Evolutionary conservation across 92 coral and sea anemone genomes (phyloP).

Genomic region (Blastomussa wellsi): DNA sequence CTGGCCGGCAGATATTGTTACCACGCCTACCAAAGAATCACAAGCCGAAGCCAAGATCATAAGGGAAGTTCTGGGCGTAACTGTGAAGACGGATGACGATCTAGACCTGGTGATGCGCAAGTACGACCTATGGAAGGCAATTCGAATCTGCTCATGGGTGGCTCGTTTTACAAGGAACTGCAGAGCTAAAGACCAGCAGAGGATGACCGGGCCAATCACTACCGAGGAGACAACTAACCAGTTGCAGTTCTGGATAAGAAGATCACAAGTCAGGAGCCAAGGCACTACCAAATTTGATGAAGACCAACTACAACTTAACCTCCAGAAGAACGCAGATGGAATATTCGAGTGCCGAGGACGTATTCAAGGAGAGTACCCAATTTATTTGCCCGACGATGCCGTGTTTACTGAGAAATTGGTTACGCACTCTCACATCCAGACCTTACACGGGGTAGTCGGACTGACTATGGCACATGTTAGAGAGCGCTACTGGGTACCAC

Average conservation of each 20-base stretch:
- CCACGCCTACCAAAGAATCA: too few relatives aligned
- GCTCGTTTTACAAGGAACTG: slow-evolving; percentile 24
- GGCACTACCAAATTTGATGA: too few relatives aligned
- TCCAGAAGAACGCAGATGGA: too few relatives aligned
- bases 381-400: too few relatives aligned
- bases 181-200: slow-evolving; percentile 21
- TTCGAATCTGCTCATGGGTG: slow-evolving; percentile 28
- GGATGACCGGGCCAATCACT: slow-evolving; percentile 34
- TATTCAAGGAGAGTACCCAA: too few relatives aligned
- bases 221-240: slow-evolving; percentile 41
- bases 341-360: too few relatives aligned
- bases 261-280: slow-evolving; percentile 25
- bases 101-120: slow-evolving; percentile 47
- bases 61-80: too few relatives aligned
- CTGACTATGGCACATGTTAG: slow-evolving; percentile 48
- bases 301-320: too few relatives aligned
- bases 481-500: slow-evolving; percentile 38
- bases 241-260: slow-evolving; percentile 25
- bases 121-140: slow-evolving; percentile 43
- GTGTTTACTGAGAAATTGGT: too few relatives aligned
- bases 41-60: too few relatives aligned
- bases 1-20: too few relatives aligned
- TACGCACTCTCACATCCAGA: slow-evolving; percentile 25
- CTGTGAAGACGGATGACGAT: too few relatives aligned
- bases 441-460: slow-evolving; percentile 43